These are phyloP conservation scores for Nyleta sp. DNA, from an alignment of 2,888 invertebrate genomes.

Conservation along the genomic window DNA sequence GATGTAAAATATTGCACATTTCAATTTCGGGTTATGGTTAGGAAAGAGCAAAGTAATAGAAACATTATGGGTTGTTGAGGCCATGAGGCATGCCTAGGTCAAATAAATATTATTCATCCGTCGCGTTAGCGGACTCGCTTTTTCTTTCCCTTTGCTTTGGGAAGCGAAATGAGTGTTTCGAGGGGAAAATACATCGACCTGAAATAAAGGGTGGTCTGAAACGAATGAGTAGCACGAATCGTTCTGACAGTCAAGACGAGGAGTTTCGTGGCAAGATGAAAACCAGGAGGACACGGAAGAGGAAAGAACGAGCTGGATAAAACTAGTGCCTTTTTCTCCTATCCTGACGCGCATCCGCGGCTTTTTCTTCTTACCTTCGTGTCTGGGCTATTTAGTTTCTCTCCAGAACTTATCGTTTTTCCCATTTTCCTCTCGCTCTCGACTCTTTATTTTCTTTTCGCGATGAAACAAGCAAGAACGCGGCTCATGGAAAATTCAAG, in stretches of 20 bases:
- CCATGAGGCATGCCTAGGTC: conserved; percentile 48
- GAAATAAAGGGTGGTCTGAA: conserved; percentile 69
- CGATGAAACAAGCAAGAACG: conserved; percentile 48
- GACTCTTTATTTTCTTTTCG: conserved; percentile 51
- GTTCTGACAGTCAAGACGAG: conserved; percentile 70
- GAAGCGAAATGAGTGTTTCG: conserved; percentile 60
- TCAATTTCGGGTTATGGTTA: conserved; percentile 36
- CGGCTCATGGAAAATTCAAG: conserved; percentile 63
- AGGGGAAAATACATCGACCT: conserved; percentile 65
- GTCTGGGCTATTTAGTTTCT: conserved; percentile 65
- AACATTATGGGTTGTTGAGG: conserved; percentile 42
- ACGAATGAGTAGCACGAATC: conserved; percentile 72
- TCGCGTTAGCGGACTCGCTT: conserved; percentile 48
- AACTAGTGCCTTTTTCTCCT: conserved; percentile 51
- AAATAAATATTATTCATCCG: conserved; percentile 64
- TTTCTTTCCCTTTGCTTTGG: conserved; percentile 52
- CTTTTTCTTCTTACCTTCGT: conserved; percentile 58
- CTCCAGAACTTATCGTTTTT: conserved; percentile 39
- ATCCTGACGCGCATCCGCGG: conserved; percentile 41
- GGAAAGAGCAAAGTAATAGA: conserved; percentile 36
- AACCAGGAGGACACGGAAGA: conserved; percentile 67
- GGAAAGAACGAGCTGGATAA: conserved; percentile 53
- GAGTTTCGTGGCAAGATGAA: conserved; percentile 69
- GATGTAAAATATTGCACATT: conserved; percentile 18
- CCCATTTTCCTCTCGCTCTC: conserved; percentile 12